These are phyloP conservation scores for Orchestes rusci DNA, from an alignment of 2,888 invertebrate species.

Conservation along the genomic window DNA sequence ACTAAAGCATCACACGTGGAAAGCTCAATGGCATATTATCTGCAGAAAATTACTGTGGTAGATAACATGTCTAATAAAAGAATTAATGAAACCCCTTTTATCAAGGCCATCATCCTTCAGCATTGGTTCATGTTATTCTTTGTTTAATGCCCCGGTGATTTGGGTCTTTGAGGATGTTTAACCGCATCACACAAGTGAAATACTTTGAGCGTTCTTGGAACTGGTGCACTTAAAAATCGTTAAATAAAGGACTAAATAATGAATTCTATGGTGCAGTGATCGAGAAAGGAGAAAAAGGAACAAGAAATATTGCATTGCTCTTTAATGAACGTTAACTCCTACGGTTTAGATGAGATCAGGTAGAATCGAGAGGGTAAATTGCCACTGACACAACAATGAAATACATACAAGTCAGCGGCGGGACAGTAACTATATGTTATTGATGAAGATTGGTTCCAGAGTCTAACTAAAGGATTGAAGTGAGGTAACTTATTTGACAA, in stretches of 20 bases:
- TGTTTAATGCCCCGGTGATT: slow-evolving; percentile 19
- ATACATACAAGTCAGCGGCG: slow-evolving; percentile 19
- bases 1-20: too few species aligned
- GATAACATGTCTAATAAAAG: slow-evolving; percentile 12
- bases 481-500: too few species aligned
- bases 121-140: slow-evolving; percentile 10
- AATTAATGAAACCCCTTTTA: slow-evolving; percentile 18
- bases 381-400: slow-evolving; percentile 21
- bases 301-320: slow-evolving; percentile 35
- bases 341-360: slow-evolving; percentile 31
- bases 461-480: too few species aligned
- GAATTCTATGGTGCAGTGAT: slow-evolving; percentile 23
- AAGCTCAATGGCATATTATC: too few species aligned
- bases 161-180: slow-evolving; percentile 19
- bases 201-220: slow-evolving; percentile 21
- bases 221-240: slow-evolving; percentile 25
- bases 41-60: slow-evolving; percentile 11
- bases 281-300: slow-evolving; percentile 24
- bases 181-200: slow-evolving; percentile 19
- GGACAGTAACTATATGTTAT: not conserved
- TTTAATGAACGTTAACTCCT: slow-evolving; percentile 34
- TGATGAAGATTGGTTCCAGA: not conserved
- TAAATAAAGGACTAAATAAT: slow-evolving; percentile 25
- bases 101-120: slow-evolving; percentile 17
- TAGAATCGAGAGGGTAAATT: slow-evolving; percentile 26